Base-by-base conservation (phyloP, 2,888 invertebrate species). In the Apomyelois bistriatella region DNA sequence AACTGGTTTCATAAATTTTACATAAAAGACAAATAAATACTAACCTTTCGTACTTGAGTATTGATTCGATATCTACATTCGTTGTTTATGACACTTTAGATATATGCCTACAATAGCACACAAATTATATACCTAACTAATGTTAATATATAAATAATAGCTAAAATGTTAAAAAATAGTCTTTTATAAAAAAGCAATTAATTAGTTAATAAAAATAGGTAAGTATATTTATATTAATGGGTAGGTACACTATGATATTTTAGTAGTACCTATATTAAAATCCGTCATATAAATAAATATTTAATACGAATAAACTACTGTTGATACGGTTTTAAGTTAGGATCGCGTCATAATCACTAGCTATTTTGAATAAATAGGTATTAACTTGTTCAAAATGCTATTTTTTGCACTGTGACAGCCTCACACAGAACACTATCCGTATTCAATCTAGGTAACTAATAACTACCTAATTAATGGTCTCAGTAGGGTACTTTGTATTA, bases 101-200 rank as follows among this genome's bases (percentile, higher is more conserved):
- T n/a, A n/a, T n/a, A n/a, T n/a, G n/a, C n/a, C n/a, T n/a, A n/a
- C n/a, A n/a, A n/a, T n/a, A 5, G 22, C 22, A 22, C 22, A 22
- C 22, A 22, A 22, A 22, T n/a, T n/a, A n/a, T n/a, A n/a, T 22
- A 22, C 22, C 22, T 22, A 22, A 22, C n/a, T n/a, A n/a, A 22
- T 2, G 22, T 2, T 22, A 3, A 22, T 22, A 22, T 3, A 22
- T 2, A 3, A 3, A 22, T 22, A 22, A 22, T 22, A 22, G 22
- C 22, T n/a, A n/a, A n/a, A n/a, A n/a, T n/a, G n/a, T n/a, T n/a
- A n/a, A 22, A 3, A 22, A 22, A 22, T 22, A 22, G 49, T 43
- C 60, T 63, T 61, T 59, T 66, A 62, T 62, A 62, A 15, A 46
- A 40, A 64, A 69, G 65, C 68, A 68, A 67, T 65, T 65, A 65